Evolutionary conservation across 2,888 invertebrate genomes (phyloP), one percentile per base, ranked within the genome.

Genomic region (Neoitamus cyanurus): DNA sequence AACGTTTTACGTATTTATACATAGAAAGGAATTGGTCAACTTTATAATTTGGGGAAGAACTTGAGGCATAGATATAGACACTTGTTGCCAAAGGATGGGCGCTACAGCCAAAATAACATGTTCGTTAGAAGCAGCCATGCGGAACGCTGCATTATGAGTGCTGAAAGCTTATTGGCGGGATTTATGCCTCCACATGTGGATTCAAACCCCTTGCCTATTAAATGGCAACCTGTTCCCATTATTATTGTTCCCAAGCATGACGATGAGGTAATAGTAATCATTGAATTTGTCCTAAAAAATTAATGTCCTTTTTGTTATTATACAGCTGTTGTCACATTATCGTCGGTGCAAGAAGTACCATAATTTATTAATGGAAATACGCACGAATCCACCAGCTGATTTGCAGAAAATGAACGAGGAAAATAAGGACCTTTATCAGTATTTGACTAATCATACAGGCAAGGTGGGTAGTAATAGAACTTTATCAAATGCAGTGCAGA

Each of bases 131-230:
- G 97, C 89, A 97, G 97, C 87, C 96, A 96, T 88, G 93, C 94
- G 83, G 95, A 97, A 86, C 93, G 98, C 83, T 97, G 97, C 88
- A 92, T 97, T 87, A 96, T 96, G 95, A 97, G 97, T 89, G 97
- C 96, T 0, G 94, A 96, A 89, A 89, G 89, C 85, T 88, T 83
- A 7, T 5, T 83, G 31, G 48, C 83, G 13, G 70, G 72, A 5
- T 72, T 83, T n/a, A n/a, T 83, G 34, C 72, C 72, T 31, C 83
- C 83, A 46, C 6, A 20, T 13, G 3, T n/a, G 37, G 11, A 72
- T 34, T 30, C 28, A 3, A 72, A 83, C 42, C 20, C 15, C 28
- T 46, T 83, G 3, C 46, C 83, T 13, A 83, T 83, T 13, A 3
- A 72, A 3, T 83, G 83, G 83, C 83, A 83, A 48, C 83, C 83